Evolutionary conservation across 2,888 invertebrate species (phyloP), one percentile per base, ranked within the genome.

Genomic region (Pollenia amentaria): DNA sequence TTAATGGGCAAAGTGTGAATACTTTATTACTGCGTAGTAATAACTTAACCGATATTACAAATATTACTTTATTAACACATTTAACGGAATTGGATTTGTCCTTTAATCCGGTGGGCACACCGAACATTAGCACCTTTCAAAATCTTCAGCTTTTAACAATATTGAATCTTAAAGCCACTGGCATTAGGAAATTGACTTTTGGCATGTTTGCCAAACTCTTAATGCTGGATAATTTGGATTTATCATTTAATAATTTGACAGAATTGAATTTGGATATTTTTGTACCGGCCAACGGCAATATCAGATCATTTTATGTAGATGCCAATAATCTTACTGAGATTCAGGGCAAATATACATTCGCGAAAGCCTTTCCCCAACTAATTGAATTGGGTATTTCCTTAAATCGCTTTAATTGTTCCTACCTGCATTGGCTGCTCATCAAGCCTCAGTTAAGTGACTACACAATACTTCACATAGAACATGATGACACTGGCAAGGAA

Each of bases 161-260:
- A 48, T 89, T 93, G 0, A 90, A 90, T n/a, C 65, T 93, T 10
- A 90, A 92, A 1, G 88, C 88, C 3, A 91, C 90, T 8, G 91
- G 92, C 18, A 89, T 93, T 3, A 89, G 85, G 0, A 88, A 89
- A 12, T 89, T 93, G 1, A 90, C 91, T 11, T 93, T 92, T 62
- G 93, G 93, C 53, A 93, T 93, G 91, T 93, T 93, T 88, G 92
- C 93, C 16, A 92, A 93, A 83, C 93, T 93, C 42, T 90, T 89
- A 3, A 89, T 92, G 60, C 90, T 94, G 9, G 94, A 94, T 67
- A 92, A 93, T 48, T 90, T 94, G 18, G 94, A 94, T 84, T 90
- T 94, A 57, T 94, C 94, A 0, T 94, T 94, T 85, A 94, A 94
- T 89, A 94, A 94, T 89, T 90, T 94, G 14, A 94, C 93, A 1